phyloP scores from a whole-genome alignment of 2,888 invertebrate species.

The Pterostichus madidus region DNA sequence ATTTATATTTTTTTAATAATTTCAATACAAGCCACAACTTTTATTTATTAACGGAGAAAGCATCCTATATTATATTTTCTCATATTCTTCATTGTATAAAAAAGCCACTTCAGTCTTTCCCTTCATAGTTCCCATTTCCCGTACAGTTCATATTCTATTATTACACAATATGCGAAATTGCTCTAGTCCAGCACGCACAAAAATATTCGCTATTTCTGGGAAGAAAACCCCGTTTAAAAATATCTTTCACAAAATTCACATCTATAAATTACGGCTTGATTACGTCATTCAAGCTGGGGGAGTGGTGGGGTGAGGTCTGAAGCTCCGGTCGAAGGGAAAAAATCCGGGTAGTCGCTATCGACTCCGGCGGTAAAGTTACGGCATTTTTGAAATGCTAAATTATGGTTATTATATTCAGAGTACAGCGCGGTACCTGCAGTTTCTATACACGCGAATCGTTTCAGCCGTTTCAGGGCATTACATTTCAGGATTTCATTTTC shows the following conservation, averaged over 20 bases:
- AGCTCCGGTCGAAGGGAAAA: constrained; percentile 13
- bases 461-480: constrained; percentile 51
- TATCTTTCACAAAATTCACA: constrained; percentile 15
- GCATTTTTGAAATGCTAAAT: constrained; percentile 55
- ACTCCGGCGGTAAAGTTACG: constrained; percentile 41
- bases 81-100: not conserved
- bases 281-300: not conserved
- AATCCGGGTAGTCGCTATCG: constrained; percentile 25
- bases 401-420: constrained; percentile 58
- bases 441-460: constrained; percentile 57
- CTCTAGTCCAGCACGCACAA: too few species aligned
- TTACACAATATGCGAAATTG: constrained; percentile 1
- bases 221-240: not conserved
- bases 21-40: not conserved
- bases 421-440: constrained; percentile 48
- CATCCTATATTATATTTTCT: constrained; percentile 1
- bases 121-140: not conserved
- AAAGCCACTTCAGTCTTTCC: not conserved
- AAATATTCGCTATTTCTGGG: too few species aligned
- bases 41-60: not conserved
- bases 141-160: constrained; percentile 2
- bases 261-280: constrained; percentile 7
- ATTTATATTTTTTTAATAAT: too few species aligned
- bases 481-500: constrained; percentile 37
- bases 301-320: not conserved